These are phyloP conservation scores for Corapipo altera DNA, from an alignment of 2,113 vertebrate genomes.

Conservation along the genomic window DNA sequence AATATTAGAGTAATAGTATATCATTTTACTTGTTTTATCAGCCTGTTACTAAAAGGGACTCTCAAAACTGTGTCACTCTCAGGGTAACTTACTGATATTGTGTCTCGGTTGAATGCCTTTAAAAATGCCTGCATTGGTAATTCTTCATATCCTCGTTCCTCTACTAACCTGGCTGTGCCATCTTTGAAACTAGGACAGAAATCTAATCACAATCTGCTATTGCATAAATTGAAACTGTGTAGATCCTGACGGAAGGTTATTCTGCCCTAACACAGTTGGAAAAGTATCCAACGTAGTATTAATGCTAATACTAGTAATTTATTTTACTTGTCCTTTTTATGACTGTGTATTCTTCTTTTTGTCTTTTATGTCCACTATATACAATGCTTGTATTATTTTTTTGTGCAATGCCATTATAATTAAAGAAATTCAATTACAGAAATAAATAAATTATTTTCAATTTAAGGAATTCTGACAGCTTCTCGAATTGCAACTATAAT, in stretches of 20 bases:
- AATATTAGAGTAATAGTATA: neutral
- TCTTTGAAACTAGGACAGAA: neutral
- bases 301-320: neutral
- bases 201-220: neutral
- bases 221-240: neutral
- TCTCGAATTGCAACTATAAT: neutral
- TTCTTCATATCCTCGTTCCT: neutral
- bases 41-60: neutral
- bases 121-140: neutral
- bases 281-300: neutral
- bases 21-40: neutral
- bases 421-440: constrained; percentile 13
- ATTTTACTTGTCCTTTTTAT: neutral
- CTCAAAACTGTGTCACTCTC: fast-evolving
- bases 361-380: neutral
- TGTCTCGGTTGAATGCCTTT: neutral
- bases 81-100: neutral
- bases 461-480: neutral
- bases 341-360: neutral
- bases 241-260: neutral
- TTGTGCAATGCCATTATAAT: neutral
- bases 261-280: neutral
- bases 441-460: constrained; percentile 3
- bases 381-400: neutral
- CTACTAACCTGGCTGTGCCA: neutral